Conservation (phyloP, 2,797 vertebrate genomes). For the Cossypha caffra region DNA sequence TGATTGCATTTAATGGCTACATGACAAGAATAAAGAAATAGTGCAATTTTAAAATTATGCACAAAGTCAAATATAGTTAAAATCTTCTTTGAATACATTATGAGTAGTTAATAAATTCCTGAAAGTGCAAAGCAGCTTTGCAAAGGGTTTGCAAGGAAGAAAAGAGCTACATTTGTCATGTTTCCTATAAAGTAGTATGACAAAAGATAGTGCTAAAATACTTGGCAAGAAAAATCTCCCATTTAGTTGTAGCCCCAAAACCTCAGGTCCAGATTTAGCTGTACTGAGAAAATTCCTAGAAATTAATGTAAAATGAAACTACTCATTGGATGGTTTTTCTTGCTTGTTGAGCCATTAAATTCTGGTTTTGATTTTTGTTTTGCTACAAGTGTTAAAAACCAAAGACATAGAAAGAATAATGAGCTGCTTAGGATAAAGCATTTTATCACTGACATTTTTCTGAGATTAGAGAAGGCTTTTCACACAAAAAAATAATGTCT, state of each 20-base stretch:
- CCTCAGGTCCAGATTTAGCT: background rate
- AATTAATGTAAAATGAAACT: background rate
- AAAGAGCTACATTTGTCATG: background rate
- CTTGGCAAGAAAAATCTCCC: constrained; percentile 44
- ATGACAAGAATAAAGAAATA: background rate
- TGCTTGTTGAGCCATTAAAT: constrained; percentile 37
- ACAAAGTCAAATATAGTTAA: background rate
- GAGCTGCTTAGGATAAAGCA: background rate
- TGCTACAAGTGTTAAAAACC: background rate
- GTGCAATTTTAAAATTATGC: background rate
- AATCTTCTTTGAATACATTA: background rate
- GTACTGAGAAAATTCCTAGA: background rate
- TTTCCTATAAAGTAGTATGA: background rate
- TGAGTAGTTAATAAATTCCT: background rate
- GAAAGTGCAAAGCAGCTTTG: background rate
- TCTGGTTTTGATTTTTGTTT: constrained; percentile 21
- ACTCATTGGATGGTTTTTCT: background rate
- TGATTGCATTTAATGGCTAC: background rate
- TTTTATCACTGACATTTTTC: constrained; percentile 20
- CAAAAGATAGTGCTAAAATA: background rate
- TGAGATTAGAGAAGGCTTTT: background rate
- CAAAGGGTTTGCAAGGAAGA: background rate
- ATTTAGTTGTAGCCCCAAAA: background rate
- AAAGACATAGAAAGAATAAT: background rate
- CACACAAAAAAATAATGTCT: background rate